Percentiles rank a stretch among this genome's conserved stretches.
Evolutionary conservation across 2,888 invertebrate species (phyloP).

Genomic region (Drosophila limbata): DNA sequence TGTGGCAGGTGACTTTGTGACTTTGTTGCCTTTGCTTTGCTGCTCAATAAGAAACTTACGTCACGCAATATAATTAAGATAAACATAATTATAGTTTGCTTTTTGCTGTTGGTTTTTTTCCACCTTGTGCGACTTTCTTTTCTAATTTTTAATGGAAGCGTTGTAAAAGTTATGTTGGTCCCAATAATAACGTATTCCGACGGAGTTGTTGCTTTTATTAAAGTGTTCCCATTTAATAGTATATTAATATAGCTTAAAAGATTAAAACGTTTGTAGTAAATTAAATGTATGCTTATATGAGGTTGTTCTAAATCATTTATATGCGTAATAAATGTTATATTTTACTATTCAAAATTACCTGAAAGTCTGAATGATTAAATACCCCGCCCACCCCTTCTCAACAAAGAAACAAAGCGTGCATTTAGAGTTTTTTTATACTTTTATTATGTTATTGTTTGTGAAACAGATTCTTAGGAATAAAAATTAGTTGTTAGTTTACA

Average conservation of each 20-base stretch:
- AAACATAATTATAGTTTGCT: conserved; percentile 78
- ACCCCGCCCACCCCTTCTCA: not conserved
- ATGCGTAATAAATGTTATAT: no score
- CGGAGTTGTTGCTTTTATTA: not conserved
- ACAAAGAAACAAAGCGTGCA: not conserved
- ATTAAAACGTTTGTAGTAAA: not conserved
- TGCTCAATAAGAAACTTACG: conserved; percentile 75
- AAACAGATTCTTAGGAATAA: conserved; percentile 58
- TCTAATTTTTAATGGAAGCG: conserved; percentile 60
- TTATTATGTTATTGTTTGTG: conserved; percentile 38
- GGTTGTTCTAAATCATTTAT: not conserved
- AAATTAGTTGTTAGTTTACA: conserved; percentile 66
- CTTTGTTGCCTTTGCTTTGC: conserved; percentile 64
- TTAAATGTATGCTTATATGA: not conserved
- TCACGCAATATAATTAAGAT: conserved; percentile 82
- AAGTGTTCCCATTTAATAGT: conserved; percentile 12
- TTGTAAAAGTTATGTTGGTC: conserved; percentile 52
- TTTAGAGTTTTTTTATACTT: not conserved
- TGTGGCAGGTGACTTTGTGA: conserved; percentile 66
- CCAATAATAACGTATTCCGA: conserved; percentile 21
- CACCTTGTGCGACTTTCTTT: conserved; percentile 26
- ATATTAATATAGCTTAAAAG: not conserved
- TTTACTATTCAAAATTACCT: no score
- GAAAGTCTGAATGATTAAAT: not conserved
- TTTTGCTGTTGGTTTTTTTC: conserved; percentile 50